Evolutionary conservation across 2,113 vertebrate species (phyloP), one percentile per base, ranked within the genome.

Genomic region (Nesoenas mayeri): DNA sequence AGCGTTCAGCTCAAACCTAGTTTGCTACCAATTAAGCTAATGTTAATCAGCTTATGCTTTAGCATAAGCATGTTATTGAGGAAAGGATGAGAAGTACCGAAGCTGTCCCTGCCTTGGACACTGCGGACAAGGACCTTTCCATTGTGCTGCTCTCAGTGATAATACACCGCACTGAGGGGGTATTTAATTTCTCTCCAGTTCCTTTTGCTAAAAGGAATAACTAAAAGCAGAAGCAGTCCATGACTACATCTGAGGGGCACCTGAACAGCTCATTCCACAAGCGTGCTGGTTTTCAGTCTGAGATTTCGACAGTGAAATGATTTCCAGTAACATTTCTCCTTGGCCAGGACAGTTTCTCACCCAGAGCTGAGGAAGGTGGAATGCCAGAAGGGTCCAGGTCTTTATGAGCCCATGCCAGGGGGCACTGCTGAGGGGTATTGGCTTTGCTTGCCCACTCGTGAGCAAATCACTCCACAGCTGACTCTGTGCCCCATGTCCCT

Each of bases 11-110:
- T 82, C 31, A 79, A 93, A 61, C 16, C 26, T 69, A 29, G 26
- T 65, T 89, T 85, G 62, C 53, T 82, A 82, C 78, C 70, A 88
- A 53, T 93, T 88, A 95, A 82, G 88, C 48, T 57, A 58, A 56
- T 24, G 31, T 57, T 91, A 91, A 91, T 85, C 84, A 85, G 51
- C 74, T 87, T 93, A 64, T 71, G 65, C 15, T 19, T 60, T 19
- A 42, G 10, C 48, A 18, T 56, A 87, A 79, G 65, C 70, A 48
- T 38, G 17, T 75, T 91, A 36, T 17, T 72, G 74, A 85, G 66
- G 32, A 82, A 91, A 77, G 58, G 62, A 75, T 72, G 34, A 91
- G 77, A 91, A 18, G 8, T 17, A 64, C 20, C 17, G 71, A 84
- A 91, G 66, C 58, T 44, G 36, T 25, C 57, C 47, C 61, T 85